Base-by-base conservation (phyloP, 2,888 invertebrate species). In the Lingula anatina region DNA sequence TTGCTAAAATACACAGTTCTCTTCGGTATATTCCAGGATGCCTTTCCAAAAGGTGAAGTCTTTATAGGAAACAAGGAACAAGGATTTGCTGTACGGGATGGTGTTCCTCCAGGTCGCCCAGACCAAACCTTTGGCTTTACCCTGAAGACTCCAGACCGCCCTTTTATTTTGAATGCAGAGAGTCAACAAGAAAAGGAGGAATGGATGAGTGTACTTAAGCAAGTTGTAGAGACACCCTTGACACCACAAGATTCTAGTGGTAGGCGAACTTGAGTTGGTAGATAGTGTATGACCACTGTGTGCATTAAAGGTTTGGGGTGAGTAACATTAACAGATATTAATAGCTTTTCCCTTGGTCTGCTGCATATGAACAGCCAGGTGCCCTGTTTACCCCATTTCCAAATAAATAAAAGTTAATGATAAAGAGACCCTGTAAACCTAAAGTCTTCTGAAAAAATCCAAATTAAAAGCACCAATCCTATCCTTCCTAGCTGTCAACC, bases 21-120 rank as follows among this genome's bases (percentile, higher is more conserved):
- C n/a, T n/a, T n/a, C n/a, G n/a, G n/a, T 21, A 27, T 53, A 20
- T 62, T 60, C 9, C 66, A 83, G 83, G 89, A 90, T 68, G 88
- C 91, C 2, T 87, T 88, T 79, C 90, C 92, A 0, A 91, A 90
- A 78, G 91, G 91, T 44, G 91, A 92, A 80, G 88, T 92, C 61
- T 91, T 90, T 76, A 79, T 92, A 60, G 90, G 91, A 71, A 84
- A 87, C 68, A 82, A 82, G 68, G 82, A 86, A 55, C 87, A 87
- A 65, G 88, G 89, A 1, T 54, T 27, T 4, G 91, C 86, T 73
- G 82, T 84, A 2, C 79, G 80, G 0, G 85, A 84, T 47, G 62
- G 65, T 51, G 85, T 84, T 64, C 86, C 87, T 59, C 86, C 86
- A 61, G 85, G 86, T 1, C n/a, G n/a, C n/a, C 82, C 84, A 2